Evolutionary conservation across 2,888 invertebrate species (phyloP), one percentile per base, ranked within the genome.

Genomic region (Brenthis hecate): DNA sequence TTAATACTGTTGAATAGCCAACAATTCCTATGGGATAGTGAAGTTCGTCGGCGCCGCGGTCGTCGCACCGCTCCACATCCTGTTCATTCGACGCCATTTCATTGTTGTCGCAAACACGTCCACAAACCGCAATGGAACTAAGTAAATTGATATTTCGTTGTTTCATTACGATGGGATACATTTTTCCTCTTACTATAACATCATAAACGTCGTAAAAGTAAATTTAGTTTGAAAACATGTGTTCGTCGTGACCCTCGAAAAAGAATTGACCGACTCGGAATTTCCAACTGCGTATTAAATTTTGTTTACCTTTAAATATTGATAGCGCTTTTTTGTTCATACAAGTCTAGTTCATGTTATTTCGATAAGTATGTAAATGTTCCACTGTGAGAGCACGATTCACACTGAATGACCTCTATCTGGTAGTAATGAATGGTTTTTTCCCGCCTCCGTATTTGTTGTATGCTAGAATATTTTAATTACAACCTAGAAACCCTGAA

Each of bases 61-160:
- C 88, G 87, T 78, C 86, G 87, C 85, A 81, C 87, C 82, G 80
- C 77, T 80, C 81, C 80, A 82, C 85, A 89, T 89, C 89, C 89
- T 88, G 88, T 87, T 81, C 80, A 79, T 76, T 77, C 75, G 80
- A 82, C 79, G 81, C 80, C 78, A 76, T 82, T 81, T 84, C 81
- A 84, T 86, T 87, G 85, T 87, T 82, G 79, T 81, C 72, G 69
- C 74, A 58, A 73, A 71, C 74, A 69, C 56, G 71, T 60, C 69
- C 74, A 70, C 72, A 57, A 74, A 72, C 74, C 73, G 73, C 75
- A 71, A 63, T 73, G 61, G 56, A 66, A 66, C 68, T 54, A 64
- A 55, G 70, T 68, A 68, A 72, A 70, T 68, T 58, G 68, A 70
- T 66, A 73, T 64, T 61, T 67, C 56, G 51, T 43, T 58, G 48